A percentile compares a stretch with the other conserved stretches of the same genome.
phyloP scores from a whole-genome alignment of 2,797 vertebrate genomes.

The Tachyglossus aculeatus region DNA sequence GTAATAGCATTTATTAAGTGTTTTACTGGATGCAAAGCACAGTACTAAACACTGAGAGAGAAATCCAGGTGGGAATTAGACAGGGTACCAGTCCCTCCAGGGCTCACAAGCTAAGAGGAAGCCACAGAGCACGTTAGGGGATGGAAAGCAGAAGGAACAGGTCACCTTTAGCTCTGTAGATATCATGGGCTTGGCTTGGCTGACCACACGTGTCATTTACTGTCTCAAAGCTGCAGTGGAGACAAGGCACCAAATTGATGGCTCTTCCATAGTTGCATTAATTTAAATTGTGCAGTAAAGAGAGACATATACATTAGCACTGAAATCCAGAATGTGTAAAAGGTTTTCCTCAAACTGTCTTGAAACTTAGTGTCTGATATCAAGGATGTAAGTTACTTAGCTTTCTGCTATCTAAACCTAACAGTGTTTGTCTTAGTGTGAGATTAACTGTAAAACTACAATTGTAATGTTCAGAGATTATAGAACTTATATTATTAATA shows the following conservation, averaged over 20 bases:
- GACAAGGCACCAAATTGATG: slow-evolving; percentile 43
- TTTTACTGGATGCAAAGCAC: too few species aligned
- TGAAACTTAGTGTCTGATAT: slow-evolving; percentile 57
- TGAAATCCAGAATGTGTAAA: slow-evolving; percentile 56
- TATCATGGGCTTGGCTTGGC: neutral
- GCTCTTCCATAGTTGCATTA: slow-evolving; percentile 49
- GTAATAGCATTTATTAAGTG: too few species aligned
- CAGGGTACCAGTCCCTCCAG: too few species aligned
- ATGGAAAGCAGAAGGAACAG: slow-evolving; percentile 12
- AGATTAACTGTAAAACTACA: slow-evolving; percentile 71
- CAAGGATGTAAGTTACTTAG: slow-evolving; percentile 65
- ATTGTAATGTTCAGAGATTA: slow-evolving; percentile 72
- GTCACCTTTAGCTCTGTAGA: slow-evolving; percentile 20
- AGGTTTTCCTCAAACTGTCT: slow-evolving; percentile 53
- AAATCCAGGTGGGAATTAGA: too few species aligned
- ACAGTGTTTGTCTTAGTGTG: slow-evolving; percentile 68
- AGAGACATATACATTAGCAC: slow-evolving; percentile 42
- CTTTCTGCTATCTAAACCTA: slow-evolving; percentile 72
- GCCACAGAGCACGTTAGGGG: slow-evolving; percentile 13
- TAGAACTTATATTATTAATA: slow-evolving; percentile 74
- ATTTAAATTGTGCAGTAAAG: slow-evolving; percentile 45
- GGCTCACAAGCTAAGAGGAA: slow-evolving; percentile 30
- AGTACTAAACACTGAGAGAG: too few species aligned
- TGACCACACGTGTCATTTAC: slow-evolving; percentile 34
- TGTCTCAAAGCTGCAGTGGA: slow-evolving; percentile 44